Conservation (phyloP, 2,888 invertebrate species). For the Pterobdella sp. region DNA sequence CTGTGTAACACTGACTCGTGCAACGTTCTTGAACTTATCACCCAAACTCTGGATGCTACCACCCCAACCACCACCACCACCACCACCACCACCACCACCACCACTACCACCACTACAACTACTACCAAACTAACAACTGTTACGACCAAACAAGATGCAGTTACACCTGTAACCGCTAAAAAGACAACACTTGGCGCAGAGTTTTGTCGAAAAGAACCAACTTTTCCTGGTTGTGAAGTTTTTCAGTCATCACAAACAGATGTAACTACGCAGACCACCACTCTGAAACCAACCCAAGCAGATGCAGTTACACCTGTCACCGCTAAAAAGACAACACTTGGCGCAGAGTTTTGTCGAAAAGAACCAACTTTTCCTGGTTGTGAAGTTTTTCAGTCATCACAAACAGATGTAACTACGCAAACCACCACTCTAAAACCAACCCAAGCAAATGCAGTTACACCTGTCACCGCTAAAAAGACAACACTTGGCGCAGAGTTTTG, state of each 20-base stretch:
- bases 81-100: background rate
- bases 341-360: background rate
- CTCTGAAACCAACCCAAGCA: too few species aligned
- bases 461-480: background rate
- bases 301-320: background rate
- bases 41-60: background rate
- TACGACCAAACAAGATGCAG: background rate
- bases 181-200: background rate
- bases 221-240: background rate
- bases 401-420: too few species aligned
- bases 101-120: background rate
- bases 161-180: background rate
- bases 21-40: background rate
- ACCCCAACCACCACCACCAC: background rate
- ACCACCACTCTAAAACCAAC: background rate
- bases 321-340: background rate
- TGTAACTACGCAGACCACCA: background rate
- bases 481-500: background rate
- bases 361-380: background rate
- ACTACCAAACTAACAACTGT: background rate
- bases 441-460: background rate
- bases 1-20: constrained; percentile 21
- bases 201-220: background rate
- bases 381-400: too few species aligned
- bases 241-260: too few species aligned